phyloP scores from a whole-genome alignment of 2,888 invertebrate genomes.

The Noctua pronuba region DNA sequence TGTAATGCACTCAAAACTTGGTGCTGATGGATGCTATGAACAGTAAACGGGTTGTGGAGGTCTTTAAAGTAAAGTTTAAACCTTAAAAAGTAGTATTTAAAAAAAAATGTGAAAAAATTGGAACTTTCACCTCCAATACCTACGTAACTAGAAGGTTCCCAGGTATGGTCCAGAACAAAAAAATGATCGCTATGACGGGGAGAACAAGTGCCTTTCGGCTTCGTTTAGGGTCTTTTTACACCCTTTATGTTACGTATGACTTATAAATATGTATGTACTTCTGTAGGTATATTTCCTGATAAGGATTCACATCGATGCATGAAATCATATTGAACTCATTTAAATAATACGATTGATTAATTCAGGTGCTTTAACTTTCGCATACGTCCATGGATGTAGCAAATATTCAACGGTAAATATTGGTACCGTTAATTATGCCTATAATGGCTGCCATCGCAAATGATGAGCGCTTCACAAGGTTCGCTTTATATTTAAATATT shows the following conservation, averaged over 20 bases:
- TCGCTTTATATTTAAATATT: slow-evolving; percentile 29
- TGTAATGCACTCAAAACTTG: too few species aligned
- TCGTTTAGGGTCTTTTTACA: too few species aligned
- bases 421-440: slow-evolving; percentile 46
- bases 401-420: slow-evolving; percentile 52
- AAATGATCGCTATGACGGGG: too few species aligned
- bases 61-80: too few species aligned
- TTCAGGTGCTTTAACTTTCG: slow-evolving; percentile 29
- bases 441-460: slow-evolving; percentile 40
- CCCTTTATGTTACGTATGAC: background rate
- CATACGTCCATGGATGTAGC: slow-evolving; percentile 18
- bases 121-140: too few species aligned
- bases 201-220: too few species aligned
- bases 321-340: slow-evolving; percentile 9
- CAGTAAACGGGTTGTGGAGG: too few species aligned
- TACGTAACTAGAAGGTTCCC: too few species aligned
- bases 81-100: too few species aligned
- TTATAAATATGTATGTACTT: background rate
- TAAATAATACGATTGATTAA: slow-evolving; percentile 40
- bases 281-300: background rate
- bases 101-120: too few species aligned
- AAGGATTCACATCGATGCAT: background rate
- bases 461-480: slow-evolving; percentile 33
- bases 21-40: too few species aligned
- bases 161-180: too few species aligned